Evolutionary conservation across 2,113 vertebrate genomes (phyloP).

Genomic region (Rattus rattus): DNA sequence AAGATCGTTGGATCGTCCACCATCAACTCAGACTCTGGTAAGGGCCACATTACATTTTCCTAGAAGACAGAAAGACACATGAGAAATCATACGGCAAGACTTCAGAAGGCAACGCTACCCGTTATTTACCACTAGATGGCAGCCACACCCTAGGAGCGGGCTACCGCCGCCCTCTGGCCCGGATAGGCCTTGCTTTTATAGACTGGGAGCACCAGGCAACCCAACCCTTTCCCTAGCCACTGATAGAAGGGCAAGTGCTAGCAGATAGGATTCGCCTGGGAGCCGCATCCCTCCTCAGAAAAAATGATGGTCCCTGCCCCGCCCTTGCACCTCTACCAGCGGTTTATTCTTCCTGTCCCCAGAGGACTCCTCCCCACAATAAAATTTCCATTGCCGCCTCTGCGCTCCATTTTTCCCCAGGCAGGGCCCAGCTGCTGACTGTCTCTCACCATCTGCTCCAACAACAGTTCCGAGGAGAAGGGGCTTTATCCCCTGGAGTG

Average conservation of each 20-base stretch:
- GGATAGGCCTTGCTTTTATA: accelerated
- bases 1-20: not conserved
- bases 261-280: not conserved
- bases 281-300: not conserved
- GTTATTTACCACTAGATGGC: slow-evolving; percentile 57
- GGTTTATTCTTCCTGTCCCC: not conserved
- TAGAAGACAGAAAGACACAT: not conserved
- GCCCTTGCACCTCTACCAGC: not conserved
- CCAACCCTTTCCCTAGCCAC: not conserved
- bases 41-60: not conserved
- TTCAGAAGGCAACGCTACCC: not conserved
- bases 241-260: not conserved
- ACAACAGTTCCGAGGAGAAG: not conserved
- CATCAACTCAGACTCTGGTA: not conserved
- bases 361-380: too few relatives aligned
- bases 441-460: not conserved
- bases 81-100: not conserved
- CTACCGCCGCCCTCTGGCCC: not conserved
- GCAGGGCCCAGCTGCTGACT: not conserved
- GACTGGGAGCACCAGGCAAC: accelerated
- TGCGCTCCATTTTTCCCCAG: accelerated
- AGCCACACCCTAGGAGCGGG: slow-evolving; percentile 36
- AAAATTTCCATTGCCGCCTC: not conserved
- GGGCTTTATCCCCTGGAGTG: not conserved
- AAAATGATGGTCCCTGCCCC: not conserved